phyloP scores from a whole-genome alignment of 2,797 vertebrate genomes.

The Gastrophryne carolinensis region DNA sequence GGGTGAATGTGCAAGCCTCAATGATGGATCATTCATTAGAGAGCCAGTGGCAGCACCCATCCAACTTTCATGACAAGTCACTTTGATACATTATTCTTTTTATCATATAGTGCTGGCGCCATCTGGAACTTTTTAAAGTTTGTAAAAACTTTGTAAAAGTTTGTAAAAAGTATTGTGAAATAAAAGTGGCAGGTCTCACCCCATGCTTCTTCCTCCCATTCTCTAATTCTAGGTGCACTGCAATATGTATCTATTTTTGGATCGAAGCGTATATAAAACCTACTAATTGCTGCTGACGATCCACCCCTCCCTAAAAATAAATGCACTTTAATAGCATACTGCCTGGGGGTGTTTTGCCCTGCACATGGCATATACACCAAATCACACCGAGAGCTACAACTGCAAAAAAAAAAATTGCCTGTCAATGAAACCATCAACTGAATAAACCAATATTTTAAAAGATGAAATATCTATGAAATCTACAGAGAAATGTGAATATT shows the following conservation, averaged over 20 bases:
- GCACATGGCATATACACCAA: neutral
- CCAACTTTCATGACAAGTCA: too few relatives aligned
- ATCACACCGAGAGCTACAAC: neutral
- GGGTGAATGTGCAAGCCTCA: too few relatives aligned
- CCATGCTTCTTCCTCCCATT: neutral
- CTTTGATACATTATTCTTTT: too few relatives aligned
- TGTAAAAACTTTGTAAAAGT: too few relatives aligned
- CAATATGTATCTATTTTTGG: slow-evolving; percentile 16
- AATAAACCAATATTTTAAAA: neutral
- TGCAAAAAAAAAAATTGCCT: neutral
- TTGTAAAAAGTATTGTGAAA: too few relatives aligned
- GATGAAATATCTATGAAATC: neutral
- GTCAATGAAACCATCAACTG: neutral
- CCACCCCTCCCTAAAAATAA: slow-evolving; percentile 9
- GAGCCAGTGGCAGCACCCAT: too few relatives aligned
- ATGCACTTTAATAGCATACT: neutral
- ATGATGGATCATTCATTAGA: too few relatives aligned
- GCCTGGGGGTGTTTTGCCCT: neutral
- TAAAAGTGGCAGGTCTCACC: too few relatives aligned
- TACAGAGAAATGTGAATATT: neutral
- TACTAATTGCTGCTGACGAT: neutral
- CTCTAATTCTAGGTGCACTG: slow-evolving; percentile 6
- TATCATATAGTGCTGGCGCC: too few relatives aligned
- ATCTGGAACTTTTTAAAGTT: too few relatives aligned
- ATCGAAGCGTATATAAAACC: neutral